A percentile compares a stretch with the other conserved stretches of the same genome.
phyloP scores from a whole-genome alignment of 2,797 vertebrate genomes.

The Morelia viridis region DNA sequence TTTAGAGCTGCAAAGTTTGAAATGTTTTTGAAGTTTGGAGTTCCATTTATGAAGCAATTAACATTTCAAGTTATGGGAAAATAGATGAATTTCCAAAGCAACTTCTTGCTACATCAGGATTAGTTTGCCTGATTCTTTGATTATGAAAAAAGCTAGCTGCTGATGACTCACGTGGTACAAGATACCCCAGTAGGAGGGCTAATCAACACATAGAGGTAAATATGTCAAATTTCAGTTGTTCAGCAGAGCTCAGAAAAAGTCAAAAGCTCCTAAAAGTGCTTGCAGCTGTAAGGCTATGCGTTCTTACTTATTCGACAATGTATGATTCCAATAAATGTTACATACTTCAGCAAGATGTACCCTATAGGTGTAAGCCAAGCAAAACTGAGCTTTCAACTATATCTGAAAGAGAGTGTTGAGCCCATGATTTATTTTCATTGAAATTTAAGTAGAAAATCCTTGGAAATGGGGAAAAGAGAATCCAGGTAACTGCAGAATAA shows the following conservation, averaged over 20 bases:
- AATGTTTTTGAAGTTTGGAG: not conserved
- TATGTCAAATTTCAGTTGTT: not conserved
- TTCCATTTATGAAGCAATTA: slow-evolving; percentile 24
- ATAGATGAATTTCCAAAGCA: slow-evolving; percentile 48
- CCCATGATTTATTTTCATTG: not conserved
- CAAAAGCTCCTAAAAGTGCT: slow-evolving; percentile 13
- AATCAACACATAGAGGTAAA: slow-evolving; percentile 45
- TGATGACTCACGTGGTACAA: slow-evolving; percentile 43
- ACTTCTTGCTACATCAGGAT: slow-evolving; percentile 48
- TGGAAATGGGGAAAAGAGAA: not conserved
- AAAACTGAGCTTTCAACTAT: not conserved
- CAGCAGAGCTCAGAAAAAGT: not conserved
- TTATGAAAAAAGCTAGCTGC: slow-evolving; percentile 61
- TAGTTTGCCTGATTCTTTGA: slow-evolving; percentile 37
- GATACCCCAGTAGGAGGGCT: slow-evolving; percentile 32
- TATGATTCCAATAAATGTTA: not conserved
- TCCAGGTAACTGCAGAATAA: too few relatives aligned
- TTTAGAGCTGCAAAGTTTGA: not conserved
- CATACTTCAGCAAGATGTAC: not conserved
- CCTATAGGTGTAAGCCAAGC: not conserved
- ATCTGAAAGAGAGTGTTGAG: not conserved
- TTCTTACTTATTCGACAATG: not conserved
- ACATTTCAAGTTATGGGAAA: not conserved
- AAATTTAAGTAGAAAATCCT: not conserved
- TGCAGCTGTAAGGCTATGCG: not conserved